Base-by-base conservation (phyloP, 2,797 vertebrate genomes). In the Antrozous pallidus region DNA sequence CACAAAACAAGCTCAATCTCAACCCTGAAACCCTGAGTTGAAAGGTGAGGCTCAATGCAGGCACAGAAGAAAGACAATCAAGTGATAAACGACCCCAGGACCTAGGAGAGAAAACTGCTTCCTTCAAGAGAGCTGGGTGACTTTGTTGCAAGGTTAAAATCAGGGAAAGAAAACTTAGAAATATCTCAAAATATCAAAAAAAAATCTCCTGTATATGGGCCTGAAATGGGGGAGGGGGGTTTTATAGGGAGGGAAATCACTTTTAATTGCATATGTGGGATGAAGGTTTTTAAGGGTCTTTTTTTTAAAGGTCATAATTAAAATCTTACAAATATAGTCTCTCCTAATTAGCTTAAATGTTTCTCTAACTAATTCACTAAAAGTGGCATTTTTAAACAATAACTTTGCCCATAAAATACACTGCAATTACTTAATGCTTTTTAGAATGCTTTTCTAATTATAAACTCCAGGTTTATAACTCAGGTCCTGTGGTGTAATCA, bases 361-460 rank as follows among this genome's bases (percentile, higher is more conserved):
- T 94, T 74, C 61, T 95, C 33, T 73, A 87, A 92, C 70, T 94
- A 86, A 75, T 71, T 61, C 65, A 83, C 40, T 77, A 71, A 69
- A 70, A 36, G 36, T 42, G 20, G n/a, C 14, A 77, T 49, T 93
- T 96, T 89, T 18, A 91, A 96, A 84, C 14, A 84, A 89, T 63
- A 74, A 33, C 6, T 77, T 88, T 79, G 10, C 33, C 65, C 8
- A 86, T 38, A 83, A 83, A 96, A 90, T 42, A 38, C 20, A 84
- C 8, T 78, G 20, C 18, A 51, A 80, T 86, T 63, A 71, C 26
- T 54, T 28, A 26, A 28, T 88, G 20, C 14, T 67, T 40, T 65
- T 88, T 49, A 75, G 58, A 88, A 79, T 88, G 45, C 73, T 89
- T 93, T 92, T 38, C 69, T 85, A 83, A 93, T 54, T 95, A 33